phyloP scores from a whole-genome alignment of 2,888 invertebrate genomes.

The Nebria salina region DNA sequence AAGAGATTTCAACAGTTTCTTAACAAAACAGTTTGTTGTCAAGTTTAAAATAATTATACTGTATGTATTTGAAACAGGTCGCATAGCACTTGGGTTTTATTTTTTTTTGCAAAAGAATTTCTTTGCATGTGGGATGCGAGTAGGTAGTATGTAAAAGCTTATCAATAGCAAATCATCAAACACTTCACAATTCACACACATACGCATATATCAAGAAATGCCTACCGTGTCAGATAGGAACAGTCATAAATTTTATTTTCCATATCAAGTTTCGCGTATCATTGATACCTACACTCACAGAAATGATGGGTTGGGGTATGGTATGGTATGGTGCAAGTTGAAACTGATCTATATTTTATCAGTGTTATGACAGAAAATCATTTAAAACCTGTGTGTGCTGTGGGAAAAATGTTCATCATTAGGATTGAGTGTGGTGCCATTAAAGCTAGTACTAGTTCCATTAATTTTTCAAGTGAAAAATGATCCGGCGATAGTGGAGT shows the following conservation, averaged over 20 bases:
- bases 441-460: background rate
- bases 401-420: background rate
- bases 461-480: conserved; percentile 1
- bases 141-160: background rate
- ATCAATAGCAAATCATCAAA: background rate
- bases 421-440: background rate
- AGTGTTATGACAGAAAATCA: background rate
- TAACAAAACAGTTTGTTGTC: too few relatives aligned
- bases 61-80: background rate
- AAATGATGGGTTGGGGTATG: background rate
- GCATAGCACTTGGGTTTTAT: background rate
- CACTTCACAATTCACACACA: background rate
- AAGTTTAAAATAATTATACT: too few relatives aligned
- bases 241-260: background rate
- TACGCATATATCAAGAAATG: background rate
- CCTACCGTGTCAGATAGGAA: background rate
- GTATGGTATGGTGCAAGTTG: background rate
- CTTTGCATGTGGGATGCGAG: background rate
- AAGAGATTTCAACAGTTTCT: too few relatives aligned
- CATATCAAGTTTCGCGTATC: background rate
- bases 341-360: background rate
- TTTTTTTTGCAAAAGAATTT: background rate
- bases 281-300: background rate
- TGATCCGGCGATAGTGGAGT: background rate
- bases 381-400: background rate